Conservation (phyloP, 2,888 invertebrate genomes). For the Epirrhoe alternata region DNA sequence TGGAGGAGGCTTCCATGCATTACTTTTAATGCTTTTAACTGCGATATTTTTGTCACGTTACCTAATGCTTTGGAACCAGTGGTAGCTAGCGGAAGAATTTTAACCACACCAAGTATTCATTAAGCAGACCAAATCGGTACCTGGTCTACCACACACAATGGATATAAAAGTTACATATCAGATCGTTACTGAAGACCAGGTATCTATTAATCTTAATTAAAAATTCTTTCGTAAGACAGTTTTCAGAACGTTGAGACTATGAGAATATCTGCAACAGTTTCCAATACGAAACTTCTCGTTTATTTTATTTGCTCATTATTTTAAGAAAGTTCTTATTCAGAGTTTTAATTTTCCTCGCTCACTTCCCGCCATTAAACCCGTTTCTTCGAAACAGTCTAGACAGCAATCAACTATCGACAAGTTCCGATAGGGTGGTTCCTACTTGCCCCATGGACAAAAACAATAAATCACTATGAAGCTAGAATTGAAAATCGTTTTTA, state of each 20-base stretch:
- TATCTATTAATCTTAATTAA: not conserved
- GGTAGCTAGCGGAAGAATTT: no score
- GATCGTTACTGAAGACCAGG: no score
- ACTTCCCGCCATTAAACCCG: not conserved
- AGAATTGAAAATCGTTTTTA: no score
- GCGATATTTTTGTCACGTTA: no score
- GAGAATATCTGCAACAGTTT: not conserved
- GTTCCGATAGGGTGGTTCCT: not conserved
- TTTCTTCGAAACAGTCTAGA: conserved; percentile 20
- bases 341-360: not conserved
- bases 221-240: not conserved
- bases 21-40: no score
- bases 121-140: no score
- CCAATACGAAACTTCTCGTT: not conserved
- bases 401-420: conserved; percentile 30
- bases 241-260: not conserved
- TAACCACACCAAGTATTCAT: no score
- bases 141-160: no score
- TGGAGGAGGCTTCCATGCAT: no score
- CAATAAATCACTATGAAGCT: no score
- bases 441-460: not conserved
- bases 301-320: not conserved
- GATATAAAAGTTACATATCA: no score
- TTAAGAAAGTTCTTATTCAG: not conserved
- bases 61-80: no score